phyloP scores from a whole-genome alignment of 1,140 invertebrate species.

The Andrena cerasifolii region DNA sequence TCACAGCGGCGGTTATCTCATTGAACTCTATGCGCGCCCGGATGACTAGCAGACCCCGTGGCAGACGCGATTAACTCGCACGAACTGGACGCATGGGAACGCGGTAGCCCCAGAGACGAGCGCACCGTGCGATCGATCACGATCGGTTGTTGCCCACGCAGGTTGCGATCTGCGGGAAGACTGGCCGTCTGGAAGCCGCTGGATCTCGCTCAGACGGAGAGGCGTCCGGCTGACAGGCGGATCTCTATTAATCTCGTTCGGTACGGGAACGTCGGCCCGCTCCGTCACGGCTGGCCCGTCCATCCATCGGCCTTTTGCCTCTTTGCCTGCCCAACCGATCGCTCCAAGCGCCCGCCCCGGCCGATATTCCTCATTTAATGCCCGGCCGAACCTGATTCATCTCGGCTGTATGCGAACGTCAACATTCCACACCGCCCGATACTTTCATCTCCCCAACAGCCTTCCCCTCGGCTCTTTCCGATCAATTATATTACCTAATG shows the following conservation, averaged over 20 bases:
- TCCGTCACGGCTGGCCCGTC: slow-evolving; percentile 52
- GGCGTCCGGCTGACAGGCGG: slow-evolving; percentile 66
- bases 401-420: neutral
- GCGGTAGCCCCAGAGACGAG: slow-evolving; percentile 16
- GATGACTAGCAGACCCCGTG: slow-evolving; percentile 32
- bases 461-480: too few species aligned
- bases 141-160: slow-evolving; percentile 67
- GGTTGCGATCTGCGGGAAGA: slow-evolving; percentile 72
- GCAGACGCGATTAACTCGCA: slow-evolving; percentile 28
- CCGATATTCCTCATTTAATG: slow-evolving; percentile 24
- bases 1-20: slow-evolving; percentile 37
- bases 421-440: slow-evolving; percentile 19
- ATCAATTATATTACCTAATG: neutral
- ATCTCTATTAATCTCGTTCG: slow-evolving; percentile 70
- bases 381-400: slow-evolving; percentile 10
- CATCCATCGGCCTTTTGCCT: slow-evolving; percentile 43
- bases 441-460: neutral
- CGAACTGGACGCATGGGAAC: slow-evolving; percentile 25
- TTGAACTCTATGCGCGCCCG: slow-evolving; percentile 14
- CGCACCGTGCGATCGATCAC: slow-evolving; percentile 54
- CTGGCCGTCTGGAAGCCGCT: slow-evolving; percentile 60
- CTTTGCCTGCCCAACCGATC: slow-evolving; percentile 32
- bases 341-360: slow-evolving; percentile 8
- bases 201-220: slow-evolving; percentile 57
- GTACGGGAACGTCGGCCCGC: slow-evolving; percentile 53